Percentiles rank a stretch among this genome's conserved stretches.
Conservation (phyloP, 2,888 invertebrate species). For the Melieria crassipennis region DNA sequence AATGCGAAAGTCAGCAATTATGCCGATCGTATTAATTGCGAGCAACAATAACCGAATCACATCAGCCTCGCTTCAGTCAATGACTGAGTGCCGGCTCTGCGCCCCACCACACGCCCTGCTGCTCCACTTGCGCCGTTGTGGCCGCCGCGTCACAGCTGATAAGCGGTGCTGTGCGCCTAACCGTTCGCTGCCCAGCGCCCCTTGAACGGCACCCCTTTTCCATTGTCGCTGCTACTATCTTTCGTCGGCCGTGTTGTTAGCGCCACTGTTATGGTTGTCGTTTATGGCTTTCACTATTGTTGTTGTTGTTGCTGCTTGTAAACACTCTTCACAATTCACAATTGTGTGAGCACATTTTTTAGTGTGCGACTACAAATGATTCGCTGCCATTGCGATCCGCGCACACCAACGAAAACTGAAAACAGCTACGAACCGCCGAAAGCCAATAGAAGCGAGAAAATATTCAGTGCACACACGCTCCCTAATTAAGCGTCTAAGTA, state of each 20-base stretch:
- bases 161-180: neutral
- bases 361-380: neutral
- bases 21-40: too few species aligned
- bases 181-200: neutral
- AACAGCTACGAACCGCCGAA: too few species aligned
- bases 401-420: too few species aligned
- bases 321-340: neutral
- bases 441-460: too few species aligned
- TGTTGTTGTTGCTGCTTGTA: slow-evolving; percentile 3
- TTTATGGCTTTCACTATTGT: neutral
- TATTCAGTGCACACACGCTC: neutral
- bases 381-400: too few species aligned
- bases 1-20: too few species aligned
- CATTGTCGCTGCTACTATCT: neutral
- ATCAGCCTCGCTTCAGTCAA: too few species aligned
- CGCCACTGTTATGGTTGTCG: neutral
- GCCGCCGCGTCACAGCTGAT: too few species aligned
- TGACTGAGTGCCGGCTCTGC: too few species aligned
- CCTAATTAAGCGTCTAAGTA: slow-evolving; percentile 1
- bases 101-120: too few species aligned
- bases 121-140: too few species aligned
- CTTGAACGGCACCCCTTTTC: neutral
- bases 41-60: too few species aligned
- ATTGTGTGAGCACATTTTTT: neutral
- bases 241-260: neutral